Evolutionary conservation across 2,888 invertebrate genomes (phyloP).

Genomic region (Seira sanloemensis): DNA sequence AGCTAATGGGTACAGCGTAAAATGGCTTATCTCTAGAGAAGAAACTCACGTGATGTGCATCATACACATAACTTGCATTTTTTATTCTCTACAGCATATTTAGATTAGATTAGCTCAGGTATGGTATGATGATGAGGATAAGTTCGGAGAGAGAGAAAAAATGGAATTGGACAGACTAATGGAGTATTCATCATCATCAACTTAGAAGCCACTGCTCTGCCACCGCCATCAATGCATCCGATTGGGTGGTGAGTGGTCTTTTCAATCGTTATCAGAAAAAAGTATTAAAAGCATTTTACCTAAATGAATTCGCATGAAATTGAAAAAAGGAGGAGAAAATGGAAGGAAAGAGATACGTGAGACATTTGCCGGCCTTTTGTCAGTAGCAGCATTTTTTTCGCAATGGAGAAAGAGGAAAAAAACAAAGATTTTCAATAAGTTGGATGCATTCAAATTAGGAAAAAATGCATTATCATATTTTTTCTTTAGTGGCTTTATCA

Average conservation of each 20-base stretch:
- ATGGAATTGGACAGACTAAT: neutral
- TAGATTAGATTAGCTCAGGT: neutral
- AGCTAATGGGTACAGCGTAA: neutral
- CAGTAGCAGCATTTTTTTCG: neutral
- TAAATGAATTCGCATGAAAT: conserved; percentile 2
- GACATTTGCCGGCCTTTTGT: neutral
- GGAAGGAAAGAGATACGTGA: neutral
- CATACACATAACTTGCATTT: neutral
- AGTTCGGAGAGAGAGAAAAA: neutral
- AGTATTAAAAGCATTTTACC: neutral
- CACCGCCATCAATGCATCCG: neutral
- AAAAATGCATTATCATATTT: neutral
- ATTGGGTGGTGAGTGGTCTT: conserved; percentile 4
- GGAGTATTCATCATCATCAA: neutral
- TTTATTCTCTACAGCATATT: neutral
- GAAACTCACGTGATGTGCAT: neutral
- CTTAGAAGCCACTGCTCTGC: neutral
- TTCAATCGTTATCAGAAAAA: neutral
- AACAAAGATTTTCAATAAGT: conserved; percentile 26
- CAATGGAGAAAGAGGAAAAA: neutral
- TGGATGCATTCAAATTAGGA: neutral
- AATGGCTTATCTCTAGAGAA: neutral
- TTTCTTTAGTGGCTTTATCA: neutral
- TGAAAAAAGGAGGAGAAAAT: too few species aligned
- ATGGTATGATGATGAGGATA: neutral